Percentiles rank a stretch among this genome's conserved stretches.
Conservation (phyloP, 2,888 invertebrate species). For the Parnassius orleans region DNA sequence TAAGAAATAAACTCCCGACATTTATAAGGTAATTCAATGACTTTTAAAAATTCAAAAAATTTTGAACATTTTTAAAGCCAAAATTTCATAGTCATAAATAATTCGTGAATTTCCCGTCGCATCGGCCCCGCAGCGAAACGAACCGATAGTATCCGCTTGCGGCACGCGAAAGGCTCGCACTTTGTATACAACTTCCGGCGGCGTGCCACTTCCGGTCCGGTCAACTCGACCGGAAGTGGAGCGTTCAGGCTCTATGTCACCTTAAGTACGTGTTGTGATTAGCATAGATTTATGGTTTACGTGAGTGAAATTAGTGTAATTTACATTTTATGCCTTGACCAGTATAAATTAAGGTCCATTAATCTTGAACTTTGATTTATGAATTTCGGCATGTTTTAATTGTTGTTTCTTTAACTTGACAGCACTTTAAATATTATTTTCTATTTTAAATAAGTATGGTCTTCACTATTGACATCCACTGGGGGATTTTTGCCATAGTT, state of each 20-base stretch:
- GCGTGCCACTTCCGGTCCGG: constrained; percentile 55
- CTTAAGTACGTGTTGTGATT: constrained; percentile 74
- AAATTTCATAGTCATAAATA: constrained; percentile 1
- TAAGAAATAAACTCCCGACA: no score
- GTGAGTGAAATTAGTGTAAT: constrained; percentile 54
- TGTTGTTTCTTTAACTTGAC: neutral
- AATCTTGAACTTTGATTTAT: constrained; percentile 17
- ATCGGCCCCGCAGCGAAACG: constrained; percentile 16
- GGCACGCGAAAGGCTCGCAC: constrained; percentile 75
- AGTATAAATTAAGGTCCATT: constrained; percentile 11
- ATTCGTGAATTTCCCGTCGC: constrained; percentile 31
- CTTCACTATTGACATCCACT: no score
- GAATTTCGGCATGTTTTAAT: neutral
- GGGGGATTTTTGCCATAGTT: no score
- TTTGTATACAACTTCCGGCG: constrained; percentile 76
- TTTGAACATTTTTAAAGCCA: neutral
- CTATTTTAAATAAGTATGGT: neutral
- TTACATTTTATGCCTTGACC: constrained; percentile 36
- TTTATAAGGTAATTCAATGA: no score
- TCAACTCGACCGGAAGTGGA: constrained; percentile 61
- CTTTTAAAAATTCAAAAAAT: no score
- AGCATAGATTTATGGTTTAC: constrained; percentile 58
- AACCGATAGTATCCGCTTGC: constrained; percentile 33
- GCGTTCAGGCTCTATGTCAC: constrained; percentile 72
- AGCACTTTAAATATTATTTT: neutral